These are phyloP conservation scores for Diachrysia chrysitis DNA, from an alignment of 2,888 invertebrate species.

Conservation along the genomic window DNA sequence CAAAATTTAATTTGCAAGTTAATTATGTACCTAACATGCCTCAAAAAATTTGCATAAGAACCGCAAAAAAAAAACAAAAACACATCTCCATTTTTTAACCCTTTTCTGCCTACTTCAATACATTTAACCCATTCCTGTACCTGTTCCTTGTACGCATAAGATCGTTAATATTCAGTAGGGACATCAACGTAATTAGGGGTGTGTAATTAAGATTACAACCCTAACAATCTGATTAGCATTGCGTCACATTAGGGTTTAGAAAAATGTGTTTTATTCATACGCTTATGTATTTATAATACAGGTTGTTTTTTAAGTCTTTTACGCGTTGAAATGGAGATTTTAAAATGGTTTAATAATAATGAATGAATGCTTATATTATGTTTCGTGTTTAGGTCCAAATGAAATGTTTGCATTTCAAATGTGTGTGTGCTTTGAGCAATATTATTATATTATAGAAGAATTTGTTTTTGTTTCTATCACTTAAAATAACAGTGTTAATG, in stretches of 20 bases:
- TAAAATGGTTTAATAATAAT: no score
- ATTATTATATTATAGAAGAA: no score
- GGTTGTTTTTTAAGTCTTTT: constrained; percentile 12
- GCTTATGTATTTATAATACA: constrained; percentile 14
- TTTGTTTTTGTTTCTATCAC: no score
- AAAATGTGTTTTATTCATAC: constrained; percentile 42
- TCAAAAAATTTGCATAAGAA: neutral
- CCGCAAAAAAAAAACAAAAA: neutral
- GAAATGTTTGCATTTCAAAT: no score
- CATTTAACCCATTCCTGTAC: constrained; percentile 42
- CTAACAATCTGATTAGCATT: constrained; percentile 58
- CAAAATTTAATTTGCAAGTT: constrained; percentile 1
- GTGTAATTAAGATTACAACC: constrained; percentile 60
- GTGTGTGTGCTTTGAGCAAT: no score
- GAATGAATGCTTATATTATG: no score
- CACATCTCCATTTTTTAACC: constrained; percentile 10
- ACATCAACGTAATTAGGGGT: constrained; percentile 55
- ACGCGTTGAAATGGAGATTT: neutral
- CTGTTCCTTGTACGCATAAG: constrained; percentile 20
- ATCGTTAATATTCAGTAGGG: constrained; percentile 58
- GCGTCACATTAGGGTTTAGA: constrained; percentile 43
- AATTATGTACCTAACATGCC: neutral
- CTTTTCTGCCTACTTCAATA: constrained; percentile 27
- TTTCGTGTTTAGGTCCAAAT: no score
- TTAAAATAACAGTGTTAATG: no score